Evolutionary conservation across 2,797 vertebrate species (phyloP).

Genomic region (Rhinoraja longicauda): DNA sequence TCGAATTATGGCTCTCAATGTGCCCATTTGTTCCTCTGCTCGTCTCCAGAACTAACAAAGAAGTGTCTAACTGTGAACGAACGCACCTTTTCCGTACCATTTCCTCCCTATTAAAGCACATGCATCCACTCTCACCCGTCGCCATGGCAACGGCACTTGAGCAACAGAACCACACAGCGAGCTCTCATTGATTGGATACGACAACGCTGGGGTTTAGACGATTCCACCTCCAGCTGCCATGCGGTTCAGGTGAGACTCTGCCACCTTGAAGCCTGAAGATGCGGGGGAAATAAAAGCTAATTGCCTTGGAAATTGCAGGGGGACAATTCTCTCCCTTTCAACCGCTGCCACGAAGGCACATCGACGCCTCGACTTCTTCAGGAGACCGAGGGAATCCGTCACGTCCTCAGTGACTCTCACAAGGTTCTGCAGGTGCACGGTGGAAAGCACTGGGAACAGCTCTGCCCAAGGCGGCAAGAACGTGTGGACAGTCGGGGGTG

Average conservation of each 20-base stretch:
- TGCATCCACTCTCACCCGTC: background rate
- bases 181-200: slow-evolving; percentile 20
- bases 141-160: slow-evolving; percentile 20
- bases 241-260: background rate
- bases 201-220: background rate
- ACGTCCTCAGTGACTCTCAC: no score
- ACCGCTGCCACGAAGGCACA: background rate
- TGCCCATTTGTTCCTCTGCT: background rate
- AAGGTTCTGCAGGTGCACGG: no score
- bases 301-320: slow-evolving; percentile 26
- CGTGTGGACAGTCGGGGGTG: no score
- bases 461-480: no score
- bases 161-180: background rate
- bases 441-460: no score
- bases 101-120: background rate
- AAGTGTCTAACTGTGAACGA: background rate
- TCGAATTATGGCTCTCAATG: background rate
- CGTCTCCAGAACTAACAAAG: background rate
- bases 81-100: background rate
- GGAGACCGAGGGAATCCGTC: no score
- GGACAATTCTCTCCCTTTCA: background rate
- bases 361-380: no score
- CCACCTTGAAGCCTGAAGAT: background rate
- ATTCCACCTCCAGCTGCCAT: slow-evolving; percentile 1
- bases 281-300: slow-evolving; percentile 5